Evolutionary conservation across 1,140 invertebrate genomes (phyloP).

Genomic region (Saccostrea glomerata): DNA sequence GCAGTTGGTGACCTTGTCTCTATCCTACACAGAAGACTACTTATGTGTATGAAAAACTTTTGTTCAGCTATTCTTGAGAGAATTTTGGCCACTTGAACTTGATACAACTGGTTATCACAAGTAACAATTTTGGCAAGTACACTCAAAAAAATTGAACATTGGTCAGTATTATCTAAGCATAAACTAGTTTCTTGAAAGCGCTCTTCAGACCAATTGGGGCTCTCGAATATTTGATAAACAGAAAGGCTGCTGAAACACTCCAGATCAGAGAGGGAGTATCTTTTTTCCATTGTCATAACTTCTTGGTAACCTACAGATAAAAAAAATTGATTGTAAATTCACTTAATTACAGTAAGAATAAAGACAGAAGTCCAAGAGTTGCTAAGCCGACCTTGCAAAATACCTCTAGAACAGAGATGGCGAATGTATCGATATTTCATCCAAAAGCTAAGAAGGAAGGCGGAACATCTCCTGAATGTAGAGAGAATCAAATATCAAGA

Average conservation of each 20-base stretch:
- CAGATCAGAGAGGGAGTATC: background rate
- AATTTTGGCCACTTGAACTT: background rate
- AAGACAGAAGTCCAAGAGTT: background rate
- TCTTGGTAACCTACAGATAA: too few species aligned
- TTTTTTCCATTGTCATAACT: background rate
- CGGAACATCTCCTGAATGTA: slow-evolving; percentile 39
- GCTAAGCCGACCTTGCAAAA: slow-evolving; percentile 62
- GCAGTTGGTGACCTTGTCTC: background rate
- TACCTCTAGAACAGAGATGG: slow-evolving; percentile 70
- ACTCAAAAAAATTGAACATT: background rate
- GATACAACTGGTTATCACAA: background rate
- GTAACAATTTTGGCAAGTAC: background rate
- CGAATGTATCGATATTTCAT: slow-evolving; percentile 73
- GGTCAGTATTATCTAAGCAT: background rate
- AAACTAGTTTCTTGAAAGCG: background rate
- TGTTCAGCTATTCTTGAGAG: background rate
- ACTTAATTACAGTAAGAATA: too few species aligned
- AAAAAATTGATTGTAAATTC: too few species aligned
- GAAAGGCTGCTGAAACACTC: background rate
- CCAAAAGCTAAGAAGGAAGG: slow-evolving; percentile 43
- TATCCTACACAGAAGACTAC: background rate
- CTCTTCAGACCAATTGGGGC: background rate
- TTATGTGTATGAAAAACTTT: background rate
- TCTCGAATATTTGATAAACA: background rate
- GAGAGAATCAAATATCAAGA: slow-evolving; percentile 54